A percentile compares a stretch with the other conserved stretches of the same genome.
phyloP scores from a whole-genome alignment of 2,797 vertebrate species.

The Odontamblyopus lacepedii region DNA sequence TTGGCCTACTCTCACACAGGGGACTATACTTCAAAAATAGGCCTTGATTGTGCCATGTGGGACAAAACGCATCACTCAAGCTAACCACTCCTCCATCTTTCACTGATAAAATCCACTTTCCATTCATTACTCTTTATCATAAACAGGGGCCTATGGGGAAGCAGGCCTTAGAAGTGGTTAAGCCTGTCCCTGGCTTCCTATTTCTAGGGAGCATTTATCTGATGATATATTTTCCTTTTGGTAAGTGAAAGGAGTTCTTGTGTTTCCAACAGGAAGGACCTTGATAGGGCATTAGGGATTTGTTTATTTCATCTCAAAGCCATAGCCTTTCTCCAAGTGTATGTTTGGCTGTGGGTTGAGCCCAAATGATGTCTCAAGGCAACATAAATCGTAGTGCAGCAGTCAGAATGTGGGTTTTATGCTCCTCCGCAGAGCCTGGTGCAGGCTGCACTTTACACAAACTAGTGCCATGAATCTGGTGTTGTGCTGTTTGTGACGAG shows the following conservation, averaged over 20 bases:
- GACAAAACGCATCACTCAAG: constrained; percentile 78
- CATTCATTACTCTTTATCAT: constrained; percentile 80
- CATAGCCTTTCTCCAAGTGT: constrained; percentile 72
- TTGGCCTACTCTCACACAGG: constrained; percentile 62
- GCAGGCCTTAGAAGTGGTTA: constrained; percentile 78
- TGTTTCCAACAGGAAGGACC: constrained; percentile 78
- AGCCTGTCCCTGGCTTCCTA: constrained; percentile 74
- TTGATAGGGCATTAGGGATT: constrained; percentile 81
- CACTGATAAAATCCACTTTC: constrained; percentile 80
- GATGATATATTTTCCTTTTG: constrained; percentile 80
- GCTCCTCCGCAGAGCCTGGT: constrained; percentile 65
- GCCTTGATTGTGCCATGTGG: constrained; percentile 77
- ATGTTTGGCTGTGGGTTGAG: constrained; percentile 69
- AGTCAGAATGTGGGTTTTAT: constrained; percentile 73
- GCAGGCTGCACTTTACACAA: constrained; percentile 60
- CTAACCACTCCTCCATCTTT: constrained; percentile 73
- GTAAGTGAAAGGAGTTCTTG: constrained; percentile 77
- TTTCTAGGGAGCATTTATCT: constrained; percentile 79
- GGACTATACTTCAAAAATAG: constrained; percentile 71
- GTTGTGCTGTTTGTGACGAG: constrained; percentile 67
- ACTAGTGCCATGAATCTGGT: constrained; percentile 56
- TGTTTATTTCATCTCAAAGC: constrained; percentile 80
- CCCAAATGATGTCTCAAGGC: constrained; percentile 76
- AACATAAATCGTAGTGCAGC: constrained; percentile 73
- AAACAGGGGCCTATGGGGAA: constrained; percentile 71